phyloP scores from a whole-genome alignment of 2,113 vertebrate species.

The Erythrolamprus reginae region DNA sequence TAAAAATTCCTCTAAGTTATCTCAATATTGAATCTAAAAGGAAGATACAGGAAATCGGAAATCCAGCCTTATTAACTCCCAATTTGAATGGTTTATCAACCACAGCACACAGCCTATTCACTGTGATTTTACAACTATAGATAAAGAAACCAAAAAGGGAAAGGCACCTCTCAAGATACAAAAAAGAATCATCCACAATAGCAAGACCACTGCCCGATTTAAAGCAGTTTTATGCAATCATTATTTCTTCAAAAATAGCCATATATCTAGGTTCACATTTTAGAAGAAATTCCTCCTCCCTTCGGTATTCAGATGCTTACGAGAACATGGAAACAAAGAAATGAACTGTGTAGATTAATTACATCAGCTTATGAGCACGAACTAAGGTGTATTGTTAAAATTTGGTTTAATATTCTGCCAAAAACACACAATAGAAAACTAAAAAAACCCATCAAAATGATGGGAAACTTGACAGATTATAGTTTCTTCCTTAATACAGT shows the following conservation, averaged over 20 bases:
- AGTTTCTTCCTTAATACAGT: neutral
- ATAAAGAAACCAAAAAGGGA: neutral
- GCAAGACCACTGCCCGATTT: neutral
- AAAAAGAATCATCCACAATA: neutral
- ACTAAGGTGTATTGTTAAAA: neutral
- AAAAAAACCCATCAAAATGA: neutral
- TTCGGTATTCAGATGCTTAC: neutral
- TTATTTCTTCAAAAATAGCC: neutral
- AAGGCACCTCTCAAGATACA: neutral
- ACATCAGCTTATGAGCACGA: neutral
- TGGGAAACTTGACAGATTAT: neutral
- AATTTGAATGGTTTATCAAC: too few species aligned
- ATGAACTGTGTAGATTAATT: neutral
- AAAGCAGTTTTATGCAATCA: neutral
- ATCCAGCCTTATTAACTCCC: neutral
- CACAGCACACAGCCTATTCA: neutral
- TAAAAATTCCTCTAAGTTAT: constrained; percentile 23
- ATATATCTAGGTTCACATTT: neutral
- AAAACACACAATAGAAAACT: neutral
- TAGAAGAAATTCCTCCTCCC: neutral
- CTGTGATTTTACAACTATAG: neutral
- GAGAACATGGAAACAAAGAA: neutral
- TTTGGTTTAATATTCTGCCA: constrained; percentile 11
- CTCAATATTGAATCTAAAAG: constrained; percentile 7
- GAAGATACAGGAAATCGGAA: constrained; percentile 6